These are phyloP conservation scores for Axea sp. DNA, from an alignment of 2,888 invertebrate genomes.

Conservation along the genomic window DNA sequence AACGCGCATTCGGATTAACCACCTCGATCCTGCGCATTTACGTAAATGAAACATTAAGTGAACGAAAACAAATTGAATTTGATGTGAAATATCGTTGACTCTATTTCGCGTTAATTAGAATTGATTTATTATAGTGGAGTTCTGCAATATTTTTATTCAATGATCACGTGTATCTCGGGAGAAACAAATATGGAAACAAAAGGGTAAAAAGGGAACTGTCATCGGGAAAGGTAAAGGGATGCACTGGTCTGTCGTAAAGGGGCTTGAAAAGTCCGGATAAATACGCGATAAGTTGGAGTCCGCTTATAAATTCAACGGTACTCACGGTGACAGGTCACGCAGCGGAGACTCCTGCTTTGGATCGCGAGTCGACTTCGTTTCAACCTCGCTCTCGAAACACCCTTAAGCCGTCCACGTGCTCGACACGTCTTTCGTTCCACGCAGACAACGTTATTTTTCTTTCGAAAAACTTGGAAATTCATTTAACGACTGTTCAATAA, in stretches of 20 bases:
- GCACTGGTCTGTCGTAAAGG: constrained; percentile 52
- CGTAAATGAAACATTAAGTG: constrained; percentile 54
- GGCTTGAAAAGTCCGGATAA: constrained; percentile 70
- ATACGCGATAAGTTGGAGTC: constrained; percentile 79
- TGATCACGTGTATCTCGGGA: too few relatives aligned
- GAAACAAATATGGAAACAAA: background rate
- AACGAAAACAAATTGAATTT: constrained; percentile 48
- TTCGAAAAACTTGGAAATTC: constrained; percentile 22
- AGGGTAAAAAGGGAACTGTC: constrained; percentile 34
- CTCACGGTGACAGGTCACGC: constrained; percentile 79
- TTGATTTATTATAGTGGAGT: constrained; percentile 29
- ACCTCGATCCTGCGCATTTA: constrained; percentile 10
- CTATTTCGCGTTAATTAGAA: constrained; percentile 19
- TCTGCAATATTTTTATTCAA: too few relatives aligned
- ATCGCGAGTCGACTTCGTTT: constrained; percentile 62
- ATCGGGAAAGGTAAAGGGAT: constrained; percentile 20
- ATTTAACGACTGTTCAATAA: constrained; percentile 21
- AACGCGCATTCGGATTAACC: constrained; percentile 30
- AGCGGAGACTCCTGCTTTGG: constrained; percentile 70
- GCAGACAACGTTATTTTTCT: constrained; percentile 21
- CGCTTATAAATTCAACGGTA: constrained; percentile 77
- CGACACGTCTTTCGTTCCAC: constrained; percentile 21
- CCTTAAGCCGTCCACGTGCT: constrained; percentile 51
- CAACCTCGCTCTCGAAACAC: constrained; percentile 44
- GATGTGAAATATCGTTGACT: constrained; percentile 21